These are phyloP conservation scores for Corythornis madagascariensis DNA, from an alignment of 2,113 vertebrate species.

Conservation along the genomic window DNA sequence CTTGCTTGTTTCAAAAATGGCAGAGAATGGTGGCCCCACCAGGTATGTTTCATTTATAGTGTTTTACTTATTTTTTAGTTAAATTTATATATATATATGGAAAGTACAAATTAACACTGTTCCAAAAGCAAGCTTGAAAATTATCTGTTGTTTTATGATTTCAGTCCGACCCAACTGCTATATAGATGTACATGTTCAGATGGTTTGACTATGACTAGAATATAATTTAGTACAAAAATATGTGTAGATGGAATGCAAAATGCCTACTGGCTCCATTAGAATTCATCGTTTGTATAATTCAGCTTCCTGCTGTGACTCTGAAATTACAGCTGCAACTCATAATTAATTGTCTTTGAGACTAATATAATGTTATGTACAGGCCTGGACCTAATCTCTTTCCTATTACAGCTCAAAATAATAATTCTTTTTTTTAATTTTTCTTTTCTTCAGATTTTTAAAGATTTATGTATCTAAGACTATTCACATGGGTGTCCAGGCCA, in stretches of 20 bases:
- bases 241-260: constrained; percentile 55
- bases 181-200: constrained; percentile 40
- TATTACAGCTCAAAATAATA: constrained; percentile 66
- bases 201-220: constrained; percentile 31
- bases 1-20: constrained; percentile 99
- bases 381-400: constrained; percentile 52
- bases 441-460: constrained; percentile 26
- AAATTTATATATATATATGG: background rate
- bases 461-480: constrained; percentile 1
- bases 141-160: constrained; percentile 36
- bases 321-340: constrained; percentile 72
- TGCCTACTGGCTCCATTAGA: constrained; percentile 51
- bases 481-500: background rate
- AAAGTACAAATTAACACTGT: background rate
- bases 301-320: constrained; percentile 69
- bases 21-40: constrained; percentile 99
- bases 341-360: constrained; percentile 73
- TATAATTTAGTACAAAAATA: constrained; percentile 38
- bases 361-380: constrained; percentile 68
- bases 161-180: constrained; percentile 26
- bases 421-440: background rate
- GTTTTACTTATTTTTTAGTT: background rate
- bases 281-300: constrained; percentile 62
- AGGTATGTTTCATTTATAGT: constrained; percentile 80
- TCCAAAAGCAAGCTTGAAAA: constrained; percentile 2